phyloP scores from a whole-genome alignment of 2,888 invertebrate species.

The Hyposoter dolosus region DNA sequence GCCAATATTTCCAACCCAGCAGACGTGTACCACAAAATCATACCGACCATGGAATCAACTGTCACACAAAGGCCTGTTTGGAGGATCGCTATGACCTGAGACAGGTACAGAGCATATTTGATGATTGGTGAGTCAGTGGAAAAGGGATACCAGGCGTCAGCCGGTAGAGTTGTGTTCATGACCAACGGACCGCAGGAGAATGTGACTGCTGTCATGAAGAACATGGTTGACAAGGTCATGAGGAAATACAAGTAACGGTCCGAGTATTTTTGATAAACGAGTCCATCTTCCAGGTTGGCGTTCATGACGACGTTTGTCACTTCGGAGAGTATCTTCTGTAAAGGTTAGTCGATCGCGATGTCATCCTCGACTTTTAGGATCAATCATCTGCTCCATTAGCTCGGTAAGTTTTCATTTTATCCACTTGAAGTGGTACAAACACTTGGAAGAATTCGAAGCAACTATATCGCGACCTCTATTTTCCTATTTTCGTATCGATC shows the following conservation, averaged over 20 bases:
- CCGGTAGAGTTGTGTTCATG: slow-evolving; percentile 74
- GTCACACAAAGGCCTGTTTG: slow-evolving; percentile 73
- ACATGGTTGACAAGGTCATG: slow-evolving; percentile 70
- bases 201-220: slow-evolving; percentile 70
- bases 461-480: no score
- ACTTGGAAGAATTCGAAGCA: no score
- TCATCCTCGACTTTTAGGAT: no score
- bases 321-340: slow-evolving; percentile 72
- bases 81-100: slow-evolving; percentile 72
- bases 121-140: slow-evolving; percentile 65
- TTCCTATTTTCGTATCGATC: no score
- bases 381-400: no score
- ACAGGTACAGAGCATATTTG: slow-evolving; percentile 70
- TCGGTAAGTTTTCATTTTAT: no score
- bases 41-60: slow-evolving; percentile 74
- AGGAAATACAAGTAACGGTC: slow-evolving; percentile 74
- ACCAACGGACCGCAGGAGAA: slow-evolving; percentile 76
- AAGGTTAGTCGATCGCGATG: background rate
- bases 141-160: slow-evolving; percentile 79
- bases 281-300: slow-evolving; percentile 63
- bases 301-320: slow-evolving; percentile 69
- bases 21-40: slow-evolving; percentile 76
- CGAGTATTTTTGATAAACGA: slow-evolving; percentile 73
- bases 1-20: slow-evolving; percentile 75
- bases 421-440: no score